phyloP scores from a whole-genome alignment of 1,140 invertebrate genomes.

The Calosoma granatense region DNA sequence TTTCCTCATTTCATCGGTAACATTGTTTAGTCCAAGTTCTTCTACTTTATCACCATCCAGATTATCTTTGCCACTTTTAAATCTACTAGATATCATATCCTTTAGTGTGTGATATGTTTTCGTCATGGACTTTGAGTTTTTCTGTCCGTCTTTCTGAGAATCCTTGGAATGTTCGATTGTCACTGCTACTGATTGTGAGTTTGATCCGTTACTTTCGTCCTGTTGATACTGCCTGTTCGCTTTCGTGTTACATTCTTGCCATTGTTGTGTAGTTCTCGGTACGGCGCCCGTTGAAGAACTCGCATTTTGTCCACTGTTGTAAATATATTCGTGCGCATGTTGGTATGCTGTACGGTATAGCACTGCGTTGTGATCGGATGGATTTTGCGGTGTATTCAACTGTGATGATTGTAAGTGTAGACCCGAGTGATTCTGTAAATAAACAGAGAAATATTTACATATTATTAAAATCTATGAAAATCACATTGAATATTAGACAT shows the following conservation, averaged over 20 bases:
- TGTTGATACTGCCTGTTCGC: conserved; percentile 17
- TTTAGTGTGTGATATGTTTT: conserved; percentile 75
- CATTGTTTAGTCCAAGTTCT: conserved; percentile 52
- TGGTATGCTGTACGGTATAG: conserved; percentile 28
- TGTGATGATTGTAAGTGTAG: background rate
- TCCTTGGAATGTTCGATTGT: conserved; percentile 42
- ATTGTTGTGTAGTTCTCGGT: conserved; percentile 24
- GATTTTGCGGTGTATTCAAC: conserved; percentile 10
- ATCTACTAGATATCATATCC: conserved; percentile 74
- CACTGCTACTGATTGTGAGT: conserved; percentile 38
- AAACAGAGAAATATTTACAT: background rate
- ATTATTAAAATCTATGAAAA: too few species aligned
- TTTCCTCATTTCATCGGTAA: conserved; percentile 47
- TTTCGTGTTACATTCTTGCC: conserved; percentile 17
- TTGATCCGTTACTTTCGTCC: conserved; percentile 30
- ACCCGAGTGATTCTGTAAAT: conserved; percentile 7
- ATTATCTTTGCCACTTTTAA: conserved; percentile 53
- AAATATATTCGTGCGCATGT: conserved; percentile 23
- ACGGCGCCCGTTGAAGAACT: conserved; percentile 25
- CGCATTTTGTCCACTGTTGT: conserved; percentile 21
- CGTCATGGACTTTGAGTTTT: conserved; percentile 52
- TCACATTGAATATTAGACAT: too few species aligned
- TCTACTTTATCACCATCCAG: conserved; percentile 37
- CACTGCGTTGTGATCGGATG: conserved; percentile 18
- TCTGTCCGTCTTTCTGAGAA: conserved; percentile 41